phyloP scores from a whole-genome alignment of 2,113 vertebrate species.

The Tichodroma muraria region DNA sequence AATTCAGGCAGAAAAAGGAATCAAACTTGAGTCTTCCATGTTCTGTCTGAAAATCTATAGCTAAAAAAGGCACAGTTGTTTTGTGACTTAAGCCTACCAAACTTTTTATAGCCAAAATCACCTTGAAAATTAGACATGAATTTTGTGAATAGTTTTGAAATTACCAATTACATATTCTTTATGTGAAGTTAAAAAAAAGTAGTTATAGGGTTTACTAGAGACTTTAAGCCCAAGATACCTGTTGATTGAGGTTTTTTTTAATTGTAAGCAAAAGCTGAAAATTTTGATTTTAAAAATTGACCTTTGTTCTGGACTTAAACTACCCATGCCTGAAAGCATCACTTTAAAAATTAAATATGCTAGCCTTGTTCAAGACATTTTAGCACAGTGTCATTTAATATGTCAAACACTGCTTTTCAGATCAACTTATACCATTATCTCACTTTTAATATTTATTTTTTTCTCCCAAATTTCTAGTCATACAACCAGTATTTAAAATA shows the following conservation, averaged over 20 bases:
- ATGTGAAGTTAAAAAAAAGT: not conserved
- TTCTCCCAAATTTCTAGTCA: not conserved
- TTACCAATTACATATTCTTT: not conserved
- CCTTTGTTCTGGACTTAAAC: not conserved
- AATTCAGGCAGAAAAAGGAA: not conserved
- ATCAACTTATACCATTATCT: not conserved
- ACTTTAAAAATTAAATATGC: conserved; percentile 1
- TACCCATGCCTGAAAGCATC: not conserved
- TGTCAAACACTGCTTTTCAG: not conserved
- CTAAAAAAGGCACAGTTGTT: not conserved
- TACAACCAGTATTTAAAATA: not conserved
- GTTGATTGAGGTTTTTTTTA: not conserved
- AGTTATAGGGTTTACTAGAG: not conserved
- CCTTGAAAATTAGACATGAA: not conserved
- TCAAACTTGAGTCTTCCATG: not conserved
- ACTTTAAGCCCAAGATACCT: not conserved
- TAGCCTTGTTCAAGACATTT: not conserved
- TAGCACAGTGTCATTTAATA: not conserved
- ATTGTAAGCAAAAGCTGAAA: not conserved
- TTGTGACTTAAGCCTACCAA: not conserved
- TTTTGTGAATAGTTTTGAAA: not conserved
- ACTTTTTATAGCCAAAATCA: not conserved
- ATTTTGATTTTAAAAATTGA: not conserved
- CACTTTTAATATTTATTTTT: not conserved
- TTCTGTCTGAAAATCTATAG: not conserved